A percentile compares a stretch with the other conserved stretches of the same genome.
phyloP scores from a whole-genome alignment of 2,888 invertebrate genomes.

The Stenodera caucasica region DNA sequence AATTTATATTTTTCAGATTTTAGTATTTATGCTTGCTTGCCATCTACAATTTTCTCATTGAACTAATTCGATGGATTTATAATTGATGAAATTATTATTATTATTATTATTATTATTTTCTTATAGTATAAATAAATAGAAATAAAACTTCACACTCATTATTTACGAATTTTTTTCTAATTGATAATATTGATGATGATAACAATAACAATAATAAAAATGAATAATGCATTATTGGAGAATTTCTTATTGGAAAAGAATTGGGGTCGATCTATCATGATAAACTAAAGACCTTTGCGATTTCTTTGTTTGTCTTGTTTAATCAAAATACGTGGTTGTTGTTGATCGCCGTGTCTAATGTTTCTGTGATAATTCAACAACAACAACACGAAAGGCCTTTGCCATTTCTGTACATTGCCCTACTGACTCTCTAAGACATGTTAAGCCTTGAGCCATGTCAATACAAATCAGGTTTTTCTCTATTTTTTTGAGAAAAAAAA shows the following conservation, averaged over 20 bases:
- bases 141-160: too few species aligned
- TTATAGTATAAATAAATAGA: too few species aligned
- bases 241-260: background rate
- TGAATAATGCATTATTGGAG: background rate
- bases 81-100: too few species aligned
- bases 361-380: slow-evolving; percentile 1
- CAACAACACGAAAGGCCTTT: background rate
- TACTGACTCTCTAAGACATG: slow-evolving; percentile 2
- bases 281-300: slow-evolving; percentile 2
- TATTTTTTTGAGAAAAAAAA: background rate
- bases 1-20: too few species aligned
- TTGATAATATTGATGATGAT: too few species aligned
- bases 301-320: background rate
- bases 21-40: too few species aligned
- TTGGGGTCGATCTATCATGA: background rate
- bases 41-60: too few species aligned
- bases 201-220: background rate
- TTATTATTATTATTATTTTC: too few species aligned
- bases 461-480: slow-evolving; percentile 2
- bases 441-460: background rate
- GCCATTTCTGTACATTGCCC: slow-evolving; percentile 6
- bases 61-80: too few species aligned
- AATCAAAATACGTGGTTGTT: background rate
- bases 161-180: too few species aligned
- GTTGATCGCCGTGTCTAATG: slow-evolving; percentile 1